Base-by-base conservation (phyloP, 2,888 invertebrate species). In the Drosophila greeni region DNA sequence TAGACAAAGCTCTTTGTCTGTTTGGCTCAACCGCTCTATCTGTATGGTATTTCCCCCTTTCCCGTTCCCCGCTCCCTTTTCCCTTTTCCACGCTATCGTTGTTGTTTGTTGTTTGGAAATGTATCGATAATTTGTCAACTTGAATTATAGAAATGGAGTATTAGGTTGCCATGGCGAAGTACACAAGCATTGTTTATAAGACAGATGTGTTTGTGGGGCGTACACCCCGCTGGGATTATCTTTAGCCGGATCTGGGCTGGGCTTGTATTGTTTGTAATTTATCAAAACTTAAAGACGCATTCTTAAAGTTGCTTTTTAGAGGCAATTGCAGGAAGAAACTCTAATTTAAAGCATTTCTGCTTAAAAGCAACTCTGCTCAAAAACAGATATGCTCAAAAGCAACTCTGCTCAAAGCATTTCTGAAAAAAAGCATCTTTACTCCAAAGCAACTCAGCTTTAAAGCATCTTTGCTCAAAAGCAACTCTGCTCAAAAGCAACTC, bases 51-150 rank as follows among this genome's bases (percentile, higher is more conserved):
- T 18, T 11, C 37, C 18, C 9, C 16, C 5, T n/a, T n/a, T n/a
- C n/a, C n/a, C n/a, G n/a, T n/a, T 2, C 16, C 16, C 16, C 3
- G 34, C 16, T 9, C 16, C 9, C 16, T 4, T 2, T 14, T 14
- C 2, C 14, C n/a, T 14, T 4, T 8, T 14, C 33, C 31, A 5
- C 11, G 5, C 18, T 9, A 8, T 7, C 7, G 12, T 37, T 59
- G n/a, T n/a, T n/a, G 51, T 62, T 71, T 68, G 73, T 67, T 78
- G 71, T 49, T 72, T 70, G 43, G 45, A 65, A 81, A 73, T 73
- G 62, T 73, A 81, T 73, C 71, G 82, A 71, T 75, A 77, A 78
- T 75, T 76, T 79, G 79, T 78, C 73, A 75, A 57, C 65, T 59
- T 71, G 61, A 71, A 62, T 73, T 60, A 77, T 66, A 67, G 33